Evolutionary conservation across 2,888 invertebrate species (phyloP).

Genomic region (Girardia tigrina): DNA sequence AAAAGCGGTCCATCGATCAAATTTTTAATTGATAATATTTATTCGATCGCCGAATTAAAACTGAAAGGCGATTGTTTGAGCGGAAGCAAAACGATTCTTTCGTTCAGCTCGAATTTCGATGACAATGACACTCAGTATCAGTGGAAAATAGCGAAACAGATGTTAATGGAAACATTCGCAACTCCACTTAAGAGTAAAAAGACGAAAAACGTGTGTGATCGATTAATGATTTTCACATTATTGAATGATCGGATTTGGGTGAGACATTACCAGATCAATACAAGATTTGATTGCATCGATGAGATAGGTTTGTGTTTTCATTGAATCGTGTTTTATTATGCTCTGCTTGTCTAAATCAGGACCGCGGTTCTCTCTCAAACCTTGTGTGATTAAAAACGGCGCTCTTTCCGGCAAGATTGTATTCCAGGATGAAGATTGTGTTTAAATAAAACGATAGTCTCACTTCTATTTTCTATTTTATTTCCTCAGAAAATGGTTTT

Average conservation of each 20-base stretch:
- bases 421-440: background rate
- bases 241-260: slow-evolving; percentile 91
- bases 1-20: slow-evolving; percentile 80
- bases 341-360: background rate
- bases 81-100: slow-evolving; percentile 79
- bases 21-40: slow-evolving; percentile 86
- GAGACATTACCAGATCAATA: slow-evolving; percentile 76
- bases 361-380: background rate
- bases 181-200: slow-evolving; percentile 91
- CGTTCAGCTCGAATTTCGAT: slow-evolving; percentile 61
- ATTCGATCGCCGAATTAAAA: slow-evolving; percentile 91
- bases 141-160: slow-evolving; percentile 57
- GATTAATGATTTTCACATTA: slow-evolving; percentile 77
- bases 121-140: slow-evolving; percentile 60
- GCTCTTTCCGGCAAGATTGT: background rate
- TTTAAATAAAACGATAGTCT: background rate
- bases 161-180: slow-evolving; percentile 67
- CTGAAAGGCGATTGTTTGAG: slow-evolving; percentile 89
- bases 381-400: background rate
- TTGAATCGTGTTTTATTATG: background rate
- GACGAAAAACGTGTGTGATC: slow-evolving; percentile 96
- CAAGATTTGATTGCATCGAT: background rate
- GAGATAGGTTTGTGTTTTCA: background rate
- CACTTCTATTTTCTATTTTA: background rate
- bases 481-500: background rate